Base-by-base conservation (phyloP, 1,140 invertebrate species). In the Brachionus koreanus region DNA sequence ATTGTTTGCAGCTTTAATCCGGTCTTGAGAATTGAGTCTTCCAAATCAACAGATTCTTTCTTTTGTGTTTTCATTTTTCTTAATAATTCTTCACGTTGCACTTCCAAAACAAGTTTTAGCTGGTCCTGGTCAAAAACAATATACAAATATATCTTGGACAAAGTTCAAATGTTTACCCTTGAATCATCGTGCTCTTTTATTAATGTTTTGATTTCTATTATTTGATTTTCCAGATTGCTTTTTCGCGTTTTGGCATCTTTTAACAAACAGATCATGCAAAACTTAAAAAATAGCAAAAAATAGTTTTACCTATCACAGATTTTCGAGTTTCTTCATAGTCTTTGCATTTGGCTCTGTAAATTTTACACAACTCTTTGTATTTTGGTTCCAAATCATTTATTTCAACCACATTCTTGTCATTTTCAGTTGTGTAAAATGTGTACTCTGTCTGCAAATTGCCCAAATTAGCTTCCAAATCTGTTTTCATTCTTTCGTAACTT, bases 281-380 rank as follows among this genome's bases (percentile, higher is more conserved):
- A 13, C 3, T 37, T 37, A 35, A 69, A 69, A n/a, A 69, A 12
- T 35, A 7, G 13, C 10, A 57, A 52, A 16, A 23, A 19, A 69
- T 5, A 39, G 12, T 1, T 12, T 16, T n/a, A 72, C 37, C 19
- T 39, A 72, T 74, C 19, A 46, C 19, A 1, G 42, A 23, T 74
- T 74, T 74, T 4, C 65, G 65, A 12, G 69, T 74, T 33, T 74
- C 69, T 74, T 74, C 69, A 46, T 74, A 74, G 7, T 74, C 69
- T 33, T 74, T 74, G 12, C 37, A 43, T 46, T 43, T 74, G 13
- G 46, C 69, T 13, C 37, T 46, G 19, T 25, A 46, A 46, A 25
- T 3, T 74, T 74, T 74, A 4, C 39, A 46, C 23, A 74, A 25
- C 1, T 74, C 19, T 46, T 74, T 74, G 7, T 74, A 74, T 12